A percentile compares a stretch with the other conserved stretches of the same genome.
These are phyloP conservation scores for Calameuta idolon DNA, from an alignment of 2,888 invertebrate species.

Conservation along the genomic window DNA sequence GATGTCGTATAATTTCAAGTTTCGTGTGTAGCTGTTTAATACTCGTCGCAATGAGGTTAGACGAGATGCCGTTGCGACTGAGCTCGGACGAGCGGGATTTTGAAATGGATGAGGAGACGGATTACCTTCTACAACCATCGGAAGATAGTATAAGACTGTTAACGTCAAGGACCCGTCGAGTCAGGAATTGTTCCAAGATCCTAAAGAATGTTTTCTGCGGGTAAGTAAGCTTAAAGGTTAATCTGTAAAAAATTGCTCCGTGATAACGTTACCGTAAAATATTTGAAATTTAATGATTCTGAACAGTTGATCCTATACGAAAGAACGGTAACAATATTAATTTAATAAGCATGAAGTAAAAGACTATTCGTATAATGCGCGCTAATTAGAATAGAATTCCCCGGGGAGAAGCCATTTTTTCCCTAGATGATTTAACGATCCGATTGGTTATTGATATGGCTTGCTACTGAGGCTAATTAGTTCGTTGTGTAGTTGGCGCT, in stretches of 20 bases:
- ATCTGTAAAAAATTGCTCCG: background rate
- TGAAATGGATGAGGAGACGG: conserved; percentile 66
- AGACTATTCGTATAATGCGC: background rate
- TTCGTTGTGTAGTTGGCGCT: background rate
- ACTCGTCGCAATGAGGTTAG: conserved; percentile 55
- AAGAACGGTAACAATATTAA: background rate
- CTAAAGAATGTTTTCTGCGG: conserved; percentile 57
- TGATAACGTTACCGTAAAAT: background rate
- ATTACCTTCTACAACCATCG: conserved; percentile 60
- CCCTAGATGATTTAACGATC: background rate
- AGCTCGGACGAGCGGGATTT: conserved; percentile 64
- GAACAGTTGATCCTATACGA: background rate
- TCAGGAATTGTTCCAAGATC: conserved; percentile 55
- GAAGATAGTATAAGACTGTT: conserved; percentile 59
- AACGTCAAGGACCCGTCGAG: conserved; percentile 47
- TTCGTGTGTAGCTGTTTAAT: background rate
- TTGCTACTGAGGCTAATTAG: background rate
- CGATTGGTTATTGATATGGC: background rate
- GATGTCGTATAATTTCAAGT: conserved; percentile 16
- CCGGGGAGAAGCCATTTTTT: background rate
- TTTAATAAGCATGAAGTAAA: background rate
- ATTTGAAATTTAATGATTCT: background rate
- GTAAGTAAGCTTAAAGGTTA: conserved; percentile 43
- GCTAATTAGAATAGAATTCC: background rate
- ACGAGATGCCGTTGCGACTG: conserved; percentile 62